A percentile compares a stretch with the other conserved stretches of the same genome.
Evolutionary conservation across 1,140 invertebrate genomes (phyloP).

Genomic region (Drosophila melanica): DNA sequence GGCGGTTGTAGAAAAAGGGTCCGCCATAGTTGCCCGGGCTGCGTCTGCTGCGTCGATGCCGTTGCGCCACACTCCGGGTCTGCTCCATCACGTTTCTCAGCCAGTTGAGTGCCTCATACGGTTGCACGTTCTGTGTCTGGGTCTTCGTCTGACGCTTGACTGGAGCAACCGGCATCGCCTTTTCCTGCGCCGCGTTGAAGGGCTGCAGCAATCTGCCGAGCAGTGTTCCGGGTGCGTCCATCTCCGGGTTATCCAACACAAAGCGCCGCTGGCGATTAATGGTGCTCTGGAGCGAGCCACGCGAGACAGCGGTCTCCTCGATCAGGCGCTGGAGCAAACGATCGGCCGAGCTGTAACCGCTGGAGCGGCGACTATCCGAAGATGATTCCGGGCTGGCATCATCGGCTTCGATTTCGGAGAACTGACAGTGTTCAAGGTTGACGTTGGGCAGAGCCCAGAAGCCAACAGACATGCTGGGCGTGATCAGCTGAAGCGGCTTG

Average conservation of each 20-base stretch:
- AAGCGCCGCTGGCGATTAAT: constrained; percentile 64
- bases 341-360: constrained; percentile 69
- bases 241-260: constrained; percentile 60
- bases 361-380: constrained; percentile 20
- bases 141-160: constrained; percentile 46
- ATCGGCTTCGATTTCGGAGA: constrained; percentile 65
- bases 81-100: constrained; percentile 57
- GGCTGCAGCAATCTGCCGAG: constrained; percentile 48
- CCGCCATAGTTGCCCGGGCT: constrained; percentile 53
- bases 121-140: constrained; percentile 24
- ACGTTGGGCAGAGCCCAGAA: constrained; percentile 78
- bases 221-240: constrained; percentile 11
- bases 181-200: constrained; percentile 21
- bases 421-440: constrained; percentile 78
- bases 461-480: constrained; percentile 74
- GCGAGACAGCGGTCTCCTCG: constrained; percentile 68
- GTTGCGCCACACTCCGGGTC: constrained; percentile 40
- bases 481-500: constrained; percentile 61
- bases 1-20: constrained; percentile 65
- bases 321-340: constrained; percentile 72
- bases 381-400: constrained; percentile 45
- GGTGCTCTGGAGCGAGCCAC: constrained; percentile 44
- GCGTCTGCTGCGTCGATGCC: constrained; percentile 42
- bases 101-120: constrained; percentile 57
- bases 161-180: background rate